Base-by-base conservation (phyloP, 2,888 invertebrate genomes). In the Artemia sinica region DNA sequence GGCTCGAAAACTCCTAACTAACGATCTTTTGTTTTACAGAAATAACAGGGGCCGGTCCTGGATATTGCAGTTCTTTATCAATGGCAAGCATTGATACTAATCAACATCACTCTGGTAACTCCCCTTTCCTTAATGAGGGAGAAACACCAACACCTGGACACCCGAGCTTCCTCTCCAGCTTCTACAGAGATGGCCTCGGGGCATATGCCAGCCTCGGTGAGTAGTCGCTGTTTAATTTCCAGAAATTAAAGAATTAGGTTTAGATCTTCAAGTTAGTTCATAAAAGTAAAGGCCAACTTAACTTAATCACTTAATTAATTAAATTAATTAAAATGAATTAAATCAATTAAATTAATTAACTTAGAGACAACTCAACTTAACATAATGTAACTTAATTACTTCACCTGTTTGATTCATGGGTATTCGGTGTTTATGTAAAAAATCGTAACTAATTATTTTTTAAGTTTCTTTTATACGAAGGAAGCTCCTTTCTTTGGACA, bases 81-180 rank as follows among this genome's bases (percentile, higher is more conserved):
- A 58, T 58, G 58, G 58, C 58, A 14, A 58, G 58, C 10, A 58
- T 58, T 14, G 58, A 58, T 14, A 18, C 58, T n/a, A 18, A 18
- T 58, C 58, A 58, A n/a, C n/a, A 58, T 18, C 58, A 58, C 58
- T n/a, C 58, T 7, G 28, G 28, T 28, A 28, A 28, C 28, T 58
- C 58, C n/a, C 58, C 58, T 10, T 58, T 14, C 58, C 18, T 58
- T 1, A 58, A 18, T 9, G 58, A 58, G 58, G 58, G 58, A 58
- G 58, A 58, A 58, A 58, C 58, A 8, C 58, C 58, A n/a, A 58
- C 58, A n/a, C 58, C 58, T 18, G 18, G 58, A n/a, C 58, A 58
- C 10, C 58, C 58, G 14, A 10, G 58, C 14, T 58, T 58, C 14
- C n/a, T 58, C 58, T 58, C 58, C n/a, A 18, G 58, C 14, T 58